A percentile compares a stretch with the other conserved stretches of the same genome.
phyloP scores from a whole-genome alignment of 2,797 vertebrate genomes.

The Oryzias dopingdopingensis region DNA sequence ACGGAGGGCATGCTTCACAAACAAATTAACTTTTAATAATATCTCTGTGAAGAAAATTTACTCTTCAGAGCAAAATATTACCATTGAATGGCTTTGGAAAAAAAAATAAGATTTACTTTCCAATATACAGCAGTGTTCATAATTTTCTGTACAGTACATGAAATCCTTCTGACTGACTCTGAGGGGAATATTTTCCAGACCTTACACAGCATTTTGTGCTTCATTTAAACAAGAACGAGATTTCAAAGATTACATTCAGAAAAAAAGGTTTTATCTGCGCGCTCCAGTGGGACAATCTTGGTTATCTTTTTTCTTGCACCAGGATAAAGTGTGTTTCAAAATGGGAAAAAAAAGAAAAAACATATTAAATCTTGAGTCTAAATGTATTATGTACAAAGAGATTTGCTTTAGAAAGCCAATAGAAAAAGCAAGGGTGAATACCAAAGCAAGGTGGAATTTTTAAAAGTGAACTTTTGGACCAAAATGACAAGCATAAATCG shows the following conservation, averaged over 20 bases:
- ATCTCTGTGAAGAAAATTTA: slow-evolving; percentile 21
- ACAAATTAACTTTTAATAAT: slow-evolving; percentile 6
- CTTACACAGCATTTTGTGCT: slow-evolving; percentile 27
- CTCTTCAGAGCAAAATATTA: slow-evolving; percentile 18
- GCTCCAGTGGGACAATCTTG: slow-evolving; percentile 17
- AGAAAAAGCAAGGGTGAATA: slow-evolving; percentile 11
- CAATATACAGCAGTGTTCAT: slow-evolving; percentile 11
- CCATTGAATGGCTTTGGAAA: slow-evolving; percentile 19
- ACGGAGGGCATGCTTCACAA: neutral
- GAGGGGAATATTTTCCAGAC: slow-evolving; percentile 30
- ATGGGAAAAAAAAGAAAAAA: slow-evolving; percentile 21
- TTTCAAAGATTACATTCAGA: slow-evolving; percentile 41
- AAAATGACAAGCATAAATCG: neutral
- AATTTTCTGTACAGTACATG: slow-evolving; percentile 22
- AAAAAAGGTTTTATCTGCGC: slow-evolving; percentile 33
- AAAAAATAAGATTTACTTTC: slow-evolving; percentile 30
- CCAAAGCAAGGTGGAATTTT: slow-evolving; percentile 16
- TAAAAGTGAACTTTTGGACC: neutral
- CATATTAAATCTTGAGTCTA: slow-evolving; percentile 44
- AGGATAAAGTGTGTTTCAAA: slow-evolving; percentile 40
- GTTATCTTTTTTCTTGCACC: slow-evolving; percentile 32
- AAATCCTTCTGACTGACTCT: slow-evolving; percentile 10
- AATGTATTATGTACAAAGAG: slow-evolving; percentile 13
- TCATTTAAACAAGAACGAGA: slow-evolving; percentile 32
- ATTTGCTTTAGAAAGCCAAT: slow-evolving; percentile 16